Percentiles rank a stretch among this genome's conserved stretches.
Conservation (phyloP, 2,888 invertebrate genomes). For the Coelopa pilipes region DNA sequence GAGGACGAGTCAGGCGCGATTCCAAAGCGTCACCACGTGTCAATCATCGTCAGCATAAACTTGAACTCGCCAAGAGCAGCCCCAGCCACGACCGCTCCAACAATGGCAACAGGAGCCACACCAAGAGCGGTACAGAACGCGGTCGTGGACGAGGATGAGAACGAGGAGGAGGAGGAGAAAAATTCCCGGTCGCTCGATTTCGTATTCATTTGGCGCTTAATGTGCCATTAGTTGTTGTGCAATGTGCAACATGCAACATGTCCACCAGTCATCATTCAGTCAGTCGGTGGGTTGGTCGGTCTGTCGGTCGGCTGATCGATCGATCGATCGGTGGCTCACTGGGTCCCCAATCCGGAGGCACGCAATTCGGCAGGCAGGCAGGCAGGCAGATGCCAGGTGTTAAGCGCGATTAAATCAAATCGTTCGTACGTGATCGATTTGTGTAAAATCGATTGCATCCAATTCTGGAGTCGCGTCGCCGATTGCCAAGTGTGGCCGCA, state of each 20-base stretch:
- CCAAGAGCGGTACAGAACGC: too few species aligned
- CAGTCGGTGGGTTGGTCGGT: constrained; percentile 8
- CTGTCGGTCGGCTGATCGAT: neutral
- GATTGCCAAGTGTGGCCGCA: neutral
- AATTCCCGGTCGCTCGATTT: constrained; percentile 26
- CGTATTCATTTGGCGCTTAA: constrained; percentile 29
- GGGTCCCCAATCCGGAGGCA: neutral
- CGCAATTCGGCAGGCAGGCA: neutral
- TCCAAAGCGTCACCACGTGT: constrained; percentile 7
- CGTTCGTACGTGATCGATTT: constrained; percentile 42
- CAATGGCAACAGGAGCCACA: too few species aligned
- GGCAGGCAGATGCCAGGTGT: constrained; percentile 42
- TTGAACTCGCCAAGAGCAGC: constrained; percentile 12
- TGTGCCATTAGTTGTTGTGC: constrained; percentile 29
- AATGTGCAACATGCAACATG: constrained; percentile 22
- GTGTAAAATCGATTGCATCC: constrained; percentile 33
- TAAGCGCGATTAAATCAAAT: constrained; percentile 46
- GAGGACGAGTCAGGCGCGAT: too few species aligned
- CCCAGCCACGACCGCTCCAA: neutral
- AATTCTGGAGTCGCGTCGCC: neutral
- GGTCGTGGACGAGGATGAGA: too few species aligned
- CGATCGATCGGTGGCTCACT: neutral
- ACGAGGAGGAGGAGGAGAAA: neutral
- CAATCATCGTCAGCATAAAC: constrained; percentile 29
- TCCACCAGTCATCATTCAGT: neutral